A percentile compares a stretch with the other conserved stretches of the same genome.
phyloP scores from a whole-genome alignment of 1,140 invertebrate species.

The Zaprionus camerounensis region DNA sequence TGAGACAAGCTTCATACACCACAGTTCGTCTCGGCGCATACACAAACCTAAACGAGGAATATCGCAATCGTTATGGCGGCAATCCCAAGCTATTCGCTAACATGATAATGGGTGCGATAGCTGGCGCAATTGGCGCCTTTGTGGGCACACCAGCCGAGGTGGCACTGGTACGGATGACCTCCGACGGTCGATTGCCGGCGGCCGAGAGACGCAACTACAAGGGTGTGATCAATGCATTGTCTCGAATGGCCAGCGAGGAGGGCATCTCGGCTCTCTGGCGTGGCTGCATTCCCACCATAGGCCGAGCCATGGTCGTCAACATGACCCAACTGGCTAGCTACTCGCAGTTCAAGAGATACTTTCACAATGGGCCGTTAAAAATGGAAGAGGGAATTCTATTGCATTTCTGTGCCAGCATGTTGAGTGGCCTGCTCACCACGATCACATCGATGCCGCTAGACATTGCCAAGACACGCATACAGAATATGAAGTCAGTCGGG shows the following conservation, averaged over 20 bases:
- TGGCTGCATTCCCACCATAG: slow-evolving; percentile 92
- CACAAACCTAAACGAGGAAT: slow-evolving; percentile 94
- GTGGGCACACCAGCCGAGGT: slow-evolving; percentile 98
- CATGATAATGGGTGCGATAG: slow-evolving; percentile 90
- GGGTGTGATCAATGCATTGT: slow-evolving; percentile 95
- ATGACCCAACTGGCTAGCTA: slow-evolving; percentile 98
- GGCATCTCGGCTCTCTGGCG: slow-evolving; percentile 95
- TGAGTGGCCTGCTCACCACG: slow-evolving; percentile 98
- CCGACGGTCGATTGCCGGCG: slow-evolving; percentile 95
- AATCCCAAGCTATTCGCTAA: slow-evolving; percentile 62
- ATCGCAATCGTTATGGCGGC: slow-evolving; percentile 84
- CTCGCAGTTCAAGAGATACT: slow-evolving; percentile 89
- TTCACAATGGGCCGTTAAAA: slow-evolving; percentile 86
- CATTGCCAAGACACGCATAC: slow-evolving; percentile 99
- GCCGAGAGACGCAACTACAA: slow-evolving; percentile 96
- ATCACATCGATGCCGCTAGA: slow-evolving; percentile 99
- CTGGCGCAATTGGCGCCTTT: slow-evolving; percentile 95
- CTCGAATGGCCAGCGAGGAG: slow-evolving; percentile 95
- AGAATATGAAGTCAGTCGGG: slow-evolving; percentile 96
- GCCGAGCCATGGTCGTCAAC: slow-evolving; percentile 97
- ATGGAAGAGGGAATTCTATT: slow-evolving; percentile 95
- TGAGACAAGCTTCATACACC: slow-evolving; percentile 99
- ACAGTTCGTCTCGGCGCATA: slow-evolving; percentile 98
- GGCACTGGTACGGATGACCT: slow-evolving; percentile 97
- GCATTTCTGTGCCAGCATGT: slow-evolving; percentile 98